Evolutionary conservation across 1,140 invertebrate genomes (phyloP), one percentile per base, ranked within the genome.

Genomic region (Drosophila pectinifera): DNA sequence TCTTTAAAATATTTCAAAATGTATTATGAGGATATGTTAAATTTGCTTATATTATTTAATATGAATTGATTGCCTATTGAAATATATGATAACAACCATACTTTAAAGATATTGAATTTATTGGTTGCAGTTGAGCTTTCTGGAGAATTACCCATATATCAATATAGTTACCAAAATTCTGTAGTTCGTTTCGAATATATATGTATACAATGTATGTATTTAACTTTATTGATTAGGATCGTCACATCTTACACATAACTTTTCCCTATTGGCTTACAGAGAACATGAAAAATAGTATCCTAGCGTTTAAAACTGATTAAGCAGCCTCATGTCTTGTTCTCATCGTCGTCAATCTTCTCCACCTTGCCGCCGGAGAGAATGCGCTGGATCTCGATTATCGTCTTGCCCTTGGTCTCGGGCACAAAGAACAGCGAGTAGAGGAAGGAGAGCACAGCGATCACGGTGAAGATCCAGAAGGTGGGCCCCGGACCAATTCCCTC

Each of bases 381-480:
- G 1, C 62, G 55, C 51, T 91, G 89, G 45, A 96, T 95, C 85
- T 96, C 95, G 14, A 95, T 93, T 4, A 95, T 93, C 16, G 94
- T 95, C 84, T 95, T 96, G 7, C 94, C 94, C 73, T 95, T 95
- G 0, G 96, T 96, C 84, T 97, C 96, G 0, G 95, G 94, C 2
- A 96, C 94, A 53, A 94, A 92, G 41, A 95, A 91, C 34, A 94
- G 90, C 0, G 94, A 93, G 76, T 96, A 96, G 18, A 95, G 64
- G n/a, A 95, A 93, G 3, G 95, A 93, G 0, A 95, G 4, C n/a
- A 94, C 94, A 24, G 95, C 95, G 63, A 96, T 94, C n/a, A 93
- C 94, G 0, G 96, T 93, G 88, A 97, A 97, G 67, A 96, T 93
- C 94, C 95, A 96, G 92, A 96, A 96, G 4, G 94, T 95, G 11